Percentiles rank a stretch among this genome's conserved stretches.
Evolutionary conservation across 53 echinoderm and acorn worm genomes (phyloP).

Genomic region (Zoroaster sp.): DNA sequence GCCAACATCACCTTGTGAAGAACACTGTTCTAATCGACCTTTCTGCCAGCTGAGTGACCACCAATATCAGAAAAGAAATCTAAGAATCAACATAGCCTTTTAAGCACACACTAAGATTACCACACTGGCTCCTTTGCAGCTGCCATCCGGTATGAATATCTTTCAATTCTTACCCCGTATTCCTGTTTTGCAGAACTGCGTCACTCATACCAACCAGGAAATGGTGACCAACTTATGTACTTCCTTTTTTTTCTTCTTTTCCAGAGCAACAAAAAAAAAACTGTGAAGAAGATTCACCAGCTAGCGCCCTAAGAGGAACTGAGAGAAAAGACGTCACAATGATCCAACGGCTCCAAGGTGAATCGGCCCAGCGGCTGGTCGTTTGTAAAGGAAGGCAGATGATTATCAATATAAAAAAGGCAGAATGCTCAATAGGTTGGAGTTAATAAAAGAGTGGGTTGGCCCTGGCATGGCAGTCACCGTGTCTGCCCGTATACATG

Average conservation of each 20-base stretch:
- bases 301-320: conserved; percentile 3
- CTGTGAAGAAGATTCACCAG: not conserved
- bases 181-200: conserved; percentile 41
- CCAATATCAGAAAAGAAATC: conserved; percentile 58
- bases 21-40: conserved; percentile 27
- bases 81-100: conserved; percentile 64
- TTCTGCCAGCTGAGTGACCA: conserved; percentile 2
- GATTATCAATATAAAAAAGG: conserved; percentile 28
- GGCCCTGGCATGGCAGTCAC: conserved; percentile 43
- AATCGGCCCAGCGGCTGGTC: not conserved
- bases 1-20: conserved; percentile 28
- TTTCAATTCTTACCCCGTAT: conserved; percentile 54
- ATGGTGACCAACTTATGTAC: conserved; percentile 52
- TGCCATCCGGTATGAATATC: conserved; percentile 57
- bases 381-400: not conserved
- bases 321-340: conserved; percentile 17
- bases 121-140: conserved; percentile 28
- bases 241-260: conserved; percentile 15
- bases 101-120: conserved; percentile 49
- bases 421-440: conserved; percentile 14
- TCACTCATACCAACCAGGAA: conserved; percentile 37
- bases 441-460: not conserved
- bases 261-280: conserved; percentile 10
- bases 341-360: conserved; percentile 31
- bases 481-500: conserved; percentile 27